A percentile compares a stretch with the other conserved stretches of the same genome.
phyloP scores from a whole-genome alignment of 1,140 invertebrate genomes.

The Episyrphus balteatus region DNA sequence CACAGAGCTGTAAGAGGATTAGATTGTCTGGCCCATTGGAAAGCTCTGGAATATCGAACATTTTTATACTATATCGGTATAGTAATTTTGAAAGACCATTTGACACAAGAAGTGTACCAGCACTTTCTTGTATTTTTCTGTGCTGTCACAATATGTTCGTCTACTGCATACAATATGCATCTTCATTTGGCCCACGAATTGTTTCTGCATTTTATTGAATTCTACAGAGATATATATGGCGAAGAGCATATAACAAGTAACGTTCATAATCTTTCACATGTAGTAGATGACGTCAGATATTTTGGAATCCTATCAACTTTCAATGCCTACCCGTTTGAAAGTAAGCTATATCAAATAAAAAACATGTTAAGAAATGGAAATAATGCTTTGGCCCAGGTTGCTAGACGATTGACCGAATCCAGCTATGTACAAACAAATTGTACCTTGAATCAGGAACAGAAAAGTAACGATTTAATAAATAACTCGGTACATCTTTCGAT shows the following conservation, averaged over 20 bases:
- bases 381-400: conserved; percentile 10
- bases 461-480: not conserved
- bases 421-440: not conserved
- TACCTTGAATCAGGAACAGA: not conserved
- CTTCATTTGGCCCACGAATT: conserved; percentile 3
- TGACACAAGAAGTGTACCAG: conserved; percentile 10
- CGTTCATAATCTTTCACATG: conserved; percentile 12
- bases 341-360: conserved; percentile 12
- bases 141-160: conserved; percentile 12
- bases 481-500: not conserved
- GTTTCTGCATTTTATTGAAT: conserved; percentile 6
- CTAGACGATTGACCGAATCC: conserved; percentile 7
- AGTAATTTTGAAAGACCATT: conserved; percentile 13
- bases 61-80: conserved; percentile 14
- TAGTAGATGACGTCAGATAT: conserved; percentile 12
- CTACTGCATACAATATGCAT: conserved; percentile 1
- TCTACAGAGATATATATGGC: conserved; percentile 5
- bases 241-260: conserved; percentile 7
- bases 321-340: conserved; percentile 15
- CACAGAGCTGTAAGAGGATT: conserved; percentile 10
- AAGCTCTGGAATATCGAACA: conserved; percentile 14
- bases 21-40: conserved; percentile 13
- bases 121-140: conserved; percentile 14
- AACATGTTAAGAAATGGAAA: conserved; percentile 7
- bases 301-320: conserved; percentile 11